Percentiles rank a stretch among this genome's conserved stretches.
Evolutionary conservation across 2,113 vertebrate species (phyloP).

Genomic region (Stomatorhinus ivindoensis): DNA sequence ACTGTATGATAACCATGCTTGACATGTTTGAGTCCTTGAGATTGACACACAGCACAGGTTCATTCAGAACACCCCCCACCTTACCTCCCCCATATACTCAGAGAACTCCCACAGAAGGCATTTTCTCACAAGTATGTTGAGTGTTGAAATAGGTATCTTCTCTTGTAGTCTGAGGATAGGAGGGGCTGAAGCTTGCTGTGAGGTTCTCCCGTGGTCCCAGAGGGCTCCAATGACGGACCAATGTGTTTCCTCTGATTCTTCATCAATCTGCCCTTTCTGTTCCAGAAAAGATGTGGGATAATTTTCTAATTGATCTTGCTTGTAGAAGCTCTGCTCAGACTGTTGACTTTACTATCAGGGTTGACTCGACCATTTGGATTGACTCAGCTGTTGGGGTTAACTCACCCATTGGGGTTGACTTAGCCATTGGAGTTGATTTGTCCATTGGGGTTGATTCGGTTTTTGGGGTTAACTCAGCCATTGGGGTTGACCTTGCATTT

Average conservation of each 20-base stretch:
- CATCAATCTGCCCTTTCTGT: conserved; percentile 44
- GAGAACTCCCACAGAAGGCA: background rate
- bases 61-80: background rate
- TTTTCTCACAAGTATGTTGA: background rate
- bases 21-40: background rate
- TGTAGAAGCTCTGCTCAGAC: background rate
- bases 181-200: background rate
- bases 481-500: background rate
- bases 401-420: background rate
- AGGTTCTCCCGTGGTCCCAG: background rate
- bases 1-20: background rate
- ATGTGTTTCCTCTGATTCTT: conserved; percentile 37
- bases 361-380: background rate
- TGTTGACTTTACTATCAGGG: background rate
- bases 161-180: background rate
- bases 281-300: background rate
- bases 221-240: background rate
- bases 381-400: background rate
- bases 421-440: background rate
- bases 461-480: too few species aligned
- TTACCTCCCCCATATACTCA: background rate
- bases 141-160: background rate
- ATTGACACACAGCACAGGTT: background rate
- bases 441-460: too few species aligned
- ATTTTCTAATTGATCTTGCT: background rate